Evolutionary conservation across 2,888 invertebrate genomes (phyloP).

Genomic region (Pimpla rufipes): DNA sequence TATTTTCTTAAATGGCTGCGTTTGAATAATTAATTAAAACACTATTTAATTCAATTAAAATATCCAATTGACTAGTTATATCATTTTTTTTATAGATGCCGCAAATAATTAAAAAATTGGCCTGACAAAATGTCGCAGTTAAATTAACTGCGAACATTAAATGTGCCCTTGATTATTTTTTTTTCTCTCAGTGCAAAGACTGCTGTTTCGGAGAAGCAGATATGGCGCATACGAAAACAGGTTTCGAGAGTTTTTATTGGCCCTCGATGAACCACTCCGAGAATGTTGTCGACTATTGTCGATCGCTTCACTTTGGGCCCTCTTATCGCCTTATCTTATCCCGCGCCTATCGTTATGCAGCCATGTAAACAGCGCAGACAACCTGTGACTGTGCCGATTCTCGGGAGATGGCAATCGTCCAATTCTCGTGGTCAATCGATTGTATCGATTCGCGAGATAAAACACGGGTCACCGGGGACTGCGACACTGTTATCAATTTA

Average conservation of each 20-base stretch:
- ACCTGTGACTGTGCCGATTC: constrained; percentile 14
- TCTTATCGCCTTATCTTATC: constrained; percentile 44
- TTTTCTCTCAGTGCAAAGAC: too few species aligned
- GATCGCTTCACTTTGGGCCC: not conserved
- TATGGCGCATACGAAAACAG: constrained; percentile 35
- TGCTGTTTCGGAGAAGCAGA: constrained; percentile 2
- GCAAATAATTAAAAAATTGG: too few species aligned
- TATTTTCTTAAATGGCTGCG: too few species aligned
- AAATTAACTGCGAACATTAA: too few species aligned
- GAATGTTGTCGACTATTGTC: not conserved
- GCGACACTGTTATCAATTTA: too few species aligned
- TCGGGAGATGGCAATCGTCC: constrained; percentile 17
- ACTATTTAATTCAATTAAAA: too few species aligned
- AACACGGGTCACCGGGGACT: not conserved
- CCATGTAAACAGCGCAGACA: not conserved
- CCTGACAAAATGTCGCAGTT: too few species aligned
- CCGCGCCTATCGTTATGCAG: not conserved
- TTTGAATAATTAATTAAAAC: constrained; percentile 52
- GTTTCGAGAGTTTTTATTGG: constrained; percentile 19
- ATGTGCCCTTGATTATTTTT: too few species aligned
- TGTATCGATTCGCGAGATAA: not conserved
- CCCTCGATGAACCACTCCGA: not conserved
- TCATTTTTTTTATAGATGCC: too few species aligned
- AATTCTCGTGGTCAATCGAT: constrained; percentile 32
- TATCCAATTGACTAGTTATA: too few species aligned